Evolutionary conservation across 2,797 vertebrate genomes (phyloP).

Genomic region (Euthynnus affinis): DNA sequence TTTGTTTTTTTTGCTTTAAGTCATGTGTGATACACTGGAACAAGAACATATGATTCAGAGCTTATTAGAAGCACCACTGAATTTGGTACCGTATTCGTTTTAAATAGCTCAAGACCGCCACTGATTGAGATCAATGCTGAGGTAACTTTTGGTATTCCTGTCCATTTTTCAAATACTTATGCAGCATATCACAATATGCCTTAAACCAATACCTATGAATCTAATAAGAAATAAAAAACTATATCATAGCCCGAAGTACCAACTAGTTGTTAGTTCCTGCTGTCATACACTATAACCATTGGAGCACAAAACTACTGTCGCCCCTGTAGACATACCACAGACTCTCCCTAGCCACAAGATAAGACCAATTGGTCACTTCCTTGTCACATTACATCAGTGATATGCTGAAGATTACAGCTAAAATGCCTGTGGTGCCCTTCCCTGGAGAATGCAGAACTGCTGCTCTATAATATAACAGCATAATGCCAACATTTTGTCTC

Average conservation of each 20-base stretch:
- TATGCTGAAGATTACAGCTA: slow-evolving; percentile 72
- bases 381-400: slow-evolving; percentile 84
- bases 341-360: slow-evolving; percentile 76
- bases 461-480: slow-evolving; percentile 61
- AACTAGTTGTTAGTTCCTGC: slow-evolving; percentile 59
- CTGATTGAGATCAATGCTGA: slow-evolving; percentile 10
- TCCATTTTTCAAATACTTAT: background rate
- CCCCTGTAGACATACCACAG: slow-evolving; percentile 73
- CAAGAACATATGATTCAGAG: background rate
- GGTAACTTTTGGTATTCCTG: background rate
- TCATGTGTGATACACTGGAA: background rate
- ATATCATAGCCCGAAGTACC: slow-evolving; percentile 38
- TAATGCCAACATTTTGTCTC: slow-evolving; percentile 57
- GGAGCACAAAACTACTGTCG: slow-evolving; percentile 64
- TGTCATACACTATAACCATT: slow-evolving; percentile 67
- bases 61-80: background rate
- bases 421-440: slow-evolving; percentile 74
- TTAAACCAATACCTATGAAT: slow-evolving; percentile 14
- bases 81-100: background rate
- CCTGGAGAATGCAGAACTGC: slow-evolving; percentile 58
- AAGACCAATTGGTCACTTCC: slow-evolving; percentile 81
- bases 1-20: background rate
- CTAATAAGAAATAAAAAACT: slow-evolving; percentile 20
- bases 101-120: background rate
- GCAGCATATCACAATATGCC: background rate